Conservation (phyloP, 1,140 invertebrate genomes). For the Centruroides vittatus region DNA sequence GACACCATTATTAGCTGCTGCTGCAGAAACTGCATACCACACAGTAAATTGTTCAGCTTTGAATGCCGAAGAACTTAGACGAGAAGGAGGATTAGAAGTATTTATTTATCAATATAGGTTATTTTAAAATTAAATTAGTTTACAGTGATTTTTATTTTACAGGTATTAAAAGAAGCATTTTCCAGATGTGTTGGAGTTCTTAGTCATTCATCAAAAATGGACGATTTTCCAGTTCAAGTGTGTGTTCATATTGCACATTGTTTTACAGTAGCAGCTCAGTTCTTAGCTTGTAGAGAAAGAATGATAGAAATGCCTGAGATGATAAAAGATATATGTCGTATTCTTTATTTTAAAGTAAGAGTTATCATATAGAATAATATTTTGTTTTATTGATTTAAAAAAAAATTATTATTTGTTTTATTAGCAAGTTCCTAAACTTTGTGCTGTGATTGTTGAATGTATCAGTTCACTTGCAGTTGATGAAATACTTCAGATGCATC, state of each 20-base stretch:
- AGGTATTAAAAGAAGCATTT: conserved; percentile 66
- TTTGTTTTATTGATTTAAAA: conserved; percentile 2
- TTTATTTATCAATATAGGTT: not conserved
- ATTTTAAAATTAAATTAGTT: not conserved
- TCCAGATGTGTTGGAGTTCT: conserved; percentile 80
- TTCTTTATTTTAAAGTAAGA: conserved; percentile 73
- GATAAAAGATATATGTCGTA: conserved; percentile 72
- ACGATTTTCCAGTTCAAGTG: conserved; percentile 78
- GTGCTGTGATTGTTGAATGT: conserved; percentile 68
- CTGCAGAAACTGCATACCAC: conserved; percentile 87
- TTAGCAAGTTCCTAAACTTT: conserved; percentile 48
- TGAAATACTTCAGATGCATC: conserved; percentile 67
- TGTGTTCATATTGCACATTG: conserved; percentile 82
- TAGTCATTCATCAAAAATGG: conserved; percentile 55
- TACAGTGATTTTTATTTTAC: not conserved
- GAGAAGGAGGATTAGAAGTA: conserved; percentile 83
- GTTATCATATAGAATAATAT: not conserved
- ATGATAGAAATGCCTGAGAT: conserved; percentile 67
- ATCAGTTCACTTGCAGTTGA: conserved; percentile 66
- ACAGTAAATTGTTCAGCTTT: conserved; percentile 92
- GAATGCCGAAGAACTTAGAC: conserved; percentile 90
- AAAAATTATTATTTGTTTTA: conserved; percentile 1
- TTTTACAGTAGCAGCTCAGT: conserved; percentile 87
- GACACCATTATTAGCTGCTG: conserved; percentile 69
- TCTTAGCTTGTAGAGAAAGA: conserved; percentile 74